phyloP scores from a whole-genome alignment of 2,113 vertebrate species.

The Donacobius atricapilla region DNA sequence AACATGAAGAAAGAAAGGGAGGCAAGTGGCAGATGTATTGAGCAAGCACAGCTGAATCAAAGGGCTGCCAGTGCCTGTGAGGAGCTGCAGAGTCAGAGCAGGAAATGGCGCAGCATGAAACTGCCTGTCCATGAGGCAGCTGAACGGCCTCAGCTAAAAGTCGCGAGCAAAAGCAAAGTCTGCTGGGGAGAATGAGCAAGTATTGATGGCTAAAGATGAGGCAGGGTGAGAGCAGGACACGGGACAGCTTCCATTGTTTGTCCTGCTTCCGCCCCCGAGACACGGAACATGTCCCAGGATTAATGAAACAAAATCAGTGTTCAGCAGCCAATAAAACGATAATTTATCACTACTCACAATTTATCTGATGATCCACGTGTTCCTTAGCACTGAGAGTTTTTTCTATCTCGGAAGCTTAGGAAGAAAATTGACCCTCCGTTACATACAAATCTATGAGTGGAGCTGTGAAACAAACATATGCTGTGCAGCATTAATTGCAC shows the following conservation, averaged over 20 bases:
- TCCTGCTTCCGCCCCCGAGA: not conserved
- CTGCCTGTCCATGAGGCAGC: slow-evolving; percentile 52
- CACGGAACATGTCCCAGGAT: not conserved
- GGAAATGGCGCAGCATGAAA: slow-evolving; percentile 55
- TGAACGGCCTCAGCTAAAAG: slow-evolving; percentile 37
- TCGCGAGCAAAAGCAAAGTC: slow-evolving; percentile 31
- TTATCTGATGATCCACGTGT: slow-evolving; percentile 63
- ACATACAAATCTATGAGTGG: not conserved
- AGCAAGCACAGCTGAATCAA: slow-evolving; percentile 60
- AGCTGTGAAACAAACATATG: not conserved
- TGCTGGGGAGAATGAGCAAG: slow-evolving; percentile 42
- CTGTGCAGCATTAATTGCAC: not conserved
- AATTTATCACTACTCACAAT: slow-evolving; percentile 70
- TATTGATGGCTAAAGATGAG: slow-evolving; percentile 31
- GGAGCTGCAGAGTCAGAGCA: slow-evolving; percentile 44
- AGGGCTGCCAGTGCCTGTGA: slow-evolving; percentile 47
- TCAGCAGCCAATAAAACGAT: not conserved
- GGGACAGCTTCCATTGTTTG: slow-evolving; percentile 6
- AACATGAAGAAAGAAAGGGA: slow-evolving; percentile 30
- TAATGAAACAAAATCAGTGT: not conserved
- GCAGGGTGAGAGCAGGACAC: slow-evolving; percentile 54
- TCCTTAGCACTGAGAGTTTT: slow-evolving; percentile 65
- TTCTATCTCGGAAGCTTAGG: slow-evolving; percentile 73
- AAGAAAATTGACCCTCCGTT: slow-evolving; percentile 28
- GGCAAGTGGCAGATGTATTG: slow-evolving; percentile 53